Percentiles rank a stretch among this genome's conserved stretches.
These are phyloP conservation scores for Haemorhous mexicanus DNA, from an alignment of 2,113 vertebrate genomes.

Conservation along the genomic window DNA sequence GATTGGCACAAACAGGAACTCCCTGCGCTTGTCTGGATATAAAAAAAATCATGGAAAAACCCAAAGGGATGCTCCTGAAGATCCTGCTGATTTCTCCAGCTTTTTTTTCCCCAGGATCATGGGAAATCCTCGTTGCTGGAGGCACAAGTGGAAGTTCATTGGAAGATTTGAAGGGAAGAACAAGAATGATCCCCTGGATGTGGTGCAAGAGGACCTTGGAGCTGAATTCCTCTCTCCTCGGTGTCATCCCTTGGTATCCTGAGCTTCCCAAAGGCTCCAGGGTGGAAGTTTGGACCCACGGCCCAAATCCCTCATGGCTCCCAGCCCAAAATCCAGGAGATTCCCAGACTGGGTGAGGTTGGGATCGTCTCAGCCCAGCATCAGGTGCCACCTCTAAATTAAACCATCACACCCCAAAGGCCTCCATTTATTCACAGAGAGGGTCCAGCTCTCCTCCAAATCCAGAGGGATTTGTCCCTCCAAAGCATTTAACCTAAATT, in stretches of 20 bases:
- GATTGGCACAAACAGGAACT: neutral
- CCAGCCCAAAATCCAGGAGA: neutral
- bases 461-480: neutral
- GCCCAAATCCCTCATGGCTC: neutral
- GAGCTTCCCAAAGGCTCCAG: neutral
- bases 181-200: neutral
- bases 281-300: neutral
- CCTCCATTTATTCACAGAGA: neutral
- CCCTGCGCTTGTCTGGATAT: neutral
- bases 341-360: neutral
- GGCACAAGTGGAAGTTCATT: neutral
- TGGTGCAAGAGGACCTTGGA: neutral
- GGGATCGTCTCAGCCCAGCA: fast-evolving
- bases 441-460: neutral
- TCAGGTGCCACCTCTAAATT: neutral
- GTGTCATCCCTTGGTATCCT: neutral
- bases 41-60: neutral
- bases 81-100: neutral
- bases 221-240: fast-evolving
- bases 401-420: neutral
- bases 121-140: neutral
- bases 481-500: neutral
- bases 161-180: neutral
- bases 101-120: neutral
- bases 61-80: neutral